Percentiles rank a stretch among this genome's conserved stretches.
These are phyloP conservation scores for Lepas anatifera DNA, from an alignment of 2,888 invertebrate species.

Conservation along the genomic window DNA sequence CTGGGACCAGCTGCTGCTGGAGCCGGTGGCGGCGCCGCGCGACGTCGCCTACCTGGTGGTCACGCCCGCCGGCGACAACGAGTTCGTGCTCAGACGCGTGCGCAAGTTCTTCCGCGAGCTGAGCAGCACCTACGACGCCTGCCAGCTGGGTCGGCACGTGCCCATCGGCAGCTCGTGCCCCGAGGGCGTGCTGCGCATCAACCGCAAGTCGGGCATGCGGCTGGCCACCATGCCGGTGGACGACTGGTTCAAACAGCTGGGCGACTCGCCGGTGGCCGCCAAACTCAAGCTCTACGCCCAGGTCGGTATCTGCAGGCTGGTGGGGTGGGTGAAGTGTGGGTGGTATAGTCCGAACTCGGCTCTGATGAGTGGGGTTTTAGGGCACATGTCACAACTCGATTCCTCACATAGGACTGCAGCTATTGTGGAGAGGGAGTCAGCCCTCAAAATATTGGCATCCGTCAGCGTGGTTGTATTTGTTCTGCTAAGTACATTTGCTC, in stretches of 20 bases:
- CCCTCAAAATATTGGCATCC: too few species aligned
- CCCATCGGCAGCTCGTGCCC: conserved; percentile 70
- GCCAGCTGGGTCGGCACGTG: conserved; percentile 82
- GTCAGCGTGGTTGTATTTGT: too few species aligned
- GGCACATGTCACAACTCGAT: too few species aligned
- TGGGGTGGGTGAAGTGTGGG: too few species aligned
- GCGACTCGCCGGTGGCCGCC: conserved; percentile 64
- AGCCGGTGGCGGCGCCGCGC: conserved; percentile 88
- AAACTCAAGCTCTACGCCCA: conserved; percentile 78
- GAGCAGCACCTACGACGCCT: conserved; percentile 85
- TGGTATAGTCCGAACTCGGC: too few species aligned
- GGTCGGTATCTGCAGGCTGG: conserved; percentile 32
- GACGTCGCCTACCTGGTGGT: conserved; percentile 92
- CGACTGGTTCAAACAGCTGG: conserved; percentile 78
- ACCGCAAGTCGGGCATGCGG: conserved; percentile 49
- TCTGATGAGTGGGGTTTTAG: too few species aligned
- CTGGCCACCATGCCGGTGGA: conserved; percentile 55
- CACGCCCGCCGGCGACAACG: conserved; percentile 65
- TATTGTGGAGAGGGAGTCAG: too few species aligned
- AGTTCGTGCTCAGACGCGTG: conserved; percentile 62
- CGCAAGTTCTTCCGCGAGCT: conserved; percentile 83
- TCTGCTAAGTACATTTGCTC: too few species aligned
- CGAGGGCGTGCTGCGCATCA: conserved; percentile 78
- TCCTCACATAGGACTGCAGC: too few species aligned
- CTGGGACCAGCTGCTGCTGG: conserved; percentile 94